These are phyloP conservation scores for Caligus rogercresseyi DNA, from an alignment of 1,140 invertebrate genomes.

Conservation along the genomic window DNA sequence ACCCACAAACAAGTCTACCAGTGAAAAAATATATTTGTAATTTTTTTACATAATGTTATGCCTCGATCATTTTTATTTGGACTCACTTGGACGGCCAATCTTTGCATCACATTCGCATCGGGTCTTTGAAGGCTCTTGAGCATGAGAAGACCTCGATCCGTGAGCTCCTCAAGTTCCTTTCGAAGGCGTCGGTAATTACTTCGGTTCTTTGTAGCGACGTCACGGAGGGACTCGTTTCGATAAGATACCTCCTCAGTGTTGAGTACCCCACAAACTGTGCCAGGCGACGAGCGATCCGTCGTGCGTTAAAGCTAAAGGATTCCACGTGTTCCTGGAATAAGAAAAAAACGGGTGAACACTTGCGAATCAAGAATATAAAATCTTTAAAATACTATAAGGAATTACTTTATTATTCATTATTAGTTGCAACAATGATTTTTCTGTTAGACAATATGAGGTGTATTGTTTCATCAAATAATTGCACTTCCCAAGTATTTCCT, in stretches of 20 bases:
- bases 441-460: no score
- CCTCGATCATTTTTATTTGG: no score
- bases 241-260: slow-evolving; percentile 3
- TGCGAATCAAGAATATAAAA: no score
- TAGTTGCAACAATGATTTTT: no score
- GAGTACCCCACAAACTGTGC: slow-evolving; percentile 13
- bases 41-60: no score
- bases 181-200: slow-evolving; percentile 1
- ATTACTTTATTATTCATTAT: no score
- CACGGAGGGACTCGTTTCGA: slow-evolving; percentile 9
- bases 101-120: slow-evolving; percentile 16
- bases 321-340: slow-evolving; percentile 15
- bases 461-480: no score
- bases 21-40: no score
- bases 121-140: slow-evolving; percentile 12
- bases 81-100: slow-evolving; percentile 15
- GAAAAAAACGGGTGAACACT: no score
- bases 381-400: no score
- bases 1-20: no score
- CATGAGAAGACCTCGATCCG: slow-evolving; percentile 12
- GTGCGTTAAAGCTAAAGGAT: slow-evolving; percentile 10
- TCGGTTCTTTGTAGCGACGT: slow-evolving; percentile 9
- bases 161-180: slow-evolving; percentile 12
- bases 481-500: no score
- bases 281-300: slow-evolving; percentile 1